These are phyloP conservation scores for Drosophila carrolli DNA, from an alignment of 1,140 invertebrate species.

Conservation along the genomic window DNA sequence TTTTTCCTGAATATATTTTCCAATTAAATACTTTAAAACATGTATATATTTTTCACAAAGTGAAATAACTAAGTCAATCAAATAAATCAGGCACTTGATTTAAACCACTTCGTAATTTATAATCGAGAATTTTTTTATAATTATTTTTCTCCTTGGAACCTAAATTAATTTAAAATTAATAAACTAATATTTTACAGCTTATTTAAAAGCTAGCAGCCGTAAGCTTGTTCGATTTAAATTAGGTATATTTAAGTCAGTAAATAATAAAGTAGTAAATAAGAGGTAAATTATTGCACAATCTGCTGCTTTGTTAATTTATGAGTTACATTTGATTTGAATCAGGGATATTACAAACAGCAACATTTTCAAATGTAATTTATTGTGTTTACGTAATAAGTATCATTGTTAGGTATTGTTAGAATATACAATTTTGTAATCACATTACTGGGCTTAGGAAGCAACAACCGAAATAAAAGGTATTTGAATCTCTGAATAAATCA, in stretches of 20 bases:
- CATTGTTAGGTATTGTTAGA: background rate
- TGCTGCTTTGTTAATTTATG: background rate
- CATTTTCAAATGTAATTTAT: constrained; percentile 3
- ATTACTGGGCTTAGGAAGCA: background rate
- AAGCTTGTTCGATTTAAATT: background rate
- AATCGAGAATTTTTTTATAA: too few relatives aligned
- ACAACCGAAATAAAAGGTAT: constrained; percentile 16
- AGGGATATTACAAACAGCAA: background rate
- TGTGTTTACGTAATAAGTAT: background rate
- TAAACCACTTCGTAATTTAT: too few relatives aligned
- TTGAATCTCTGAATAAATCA: background rate
- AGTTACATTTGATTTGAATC: constrained; percentile 11
- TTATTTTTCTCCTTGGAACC: too few relatives aligned
- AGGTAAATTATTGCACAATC: background rate
- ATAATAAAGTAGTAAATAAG: background rate
- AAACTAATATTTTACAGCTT: too few relatives aligned
- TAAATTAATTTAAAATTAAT: too few relatives aligned
- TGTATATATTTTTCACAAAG: too few relatives aligned
- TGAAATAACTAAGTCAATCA: too few relatives aligned
- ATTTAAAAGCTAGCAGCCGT: background rate
- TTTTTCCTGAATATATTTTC: too few relatives aligned
- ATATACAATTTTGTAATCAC: constrained; percentile 12
- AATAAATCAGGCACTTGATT: too few relatives aligned
- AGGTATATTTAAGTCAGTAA: background rate
- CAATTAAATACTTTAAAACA: too few relatives aligned